Percentiles rank a stretch among this genome's conserved stretches.
phyloP scores from a whole-genome alignment of 2,797 vertebrate species.

The Microhierax caerulescens region DNA sequence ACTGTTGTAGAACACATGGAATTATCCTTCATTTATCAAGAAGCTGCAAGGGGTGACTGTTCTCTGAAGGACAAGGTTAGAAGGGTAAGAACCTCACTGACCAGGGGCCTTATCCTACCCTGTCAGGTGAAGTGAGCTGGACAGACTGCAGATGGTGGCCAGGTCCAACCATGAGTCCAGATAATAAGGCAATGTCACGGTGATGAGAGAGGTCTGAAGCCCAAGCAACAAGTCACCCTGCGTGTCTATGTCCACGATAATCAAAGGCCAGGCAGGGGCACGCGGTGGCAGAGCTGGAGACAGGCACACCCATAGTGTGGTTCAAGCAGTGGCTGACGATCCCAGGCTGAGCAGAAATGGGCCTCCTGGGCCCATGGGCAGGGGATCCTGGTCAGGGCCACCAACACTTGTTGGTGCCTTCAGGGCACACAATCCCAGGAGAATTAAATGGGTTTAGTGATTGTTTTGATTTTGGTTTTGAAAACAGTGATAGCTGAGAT shows the following conservation, averaged over 20 bases:
- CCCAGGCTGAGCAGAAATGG: neutral
- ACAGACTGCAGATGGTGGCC: neutral
- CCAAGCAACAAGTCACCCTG: neutral
- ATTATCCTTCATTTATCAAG: neutral
- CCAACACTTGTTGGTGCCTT: neutral
- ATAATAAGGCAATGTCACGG: neutral
- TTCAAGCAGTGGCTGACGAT: neutral
- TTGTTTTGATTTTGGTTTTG: neutral
- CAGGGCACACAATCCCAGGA: neutral
- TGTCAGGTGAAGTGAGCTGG: neutral
- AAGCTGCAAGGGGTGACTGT: neutral
- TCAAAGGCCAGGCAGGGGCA: accelerated
- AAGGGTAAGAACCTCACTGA: neutral
- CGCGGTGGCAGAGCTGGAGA: neutral
- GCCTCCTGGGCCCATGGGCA: neutral
- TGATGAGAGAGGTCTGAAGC: neutral
- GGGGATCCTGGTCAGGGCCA: neutral
- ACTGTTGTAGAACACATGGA: neutral
- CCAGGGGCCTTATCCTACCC: neutral
- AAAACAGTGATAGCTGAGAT: neutral
- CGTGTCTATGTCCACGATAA: accelerated
- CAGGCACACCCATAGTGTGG: neutral
- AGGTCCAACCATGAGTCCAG: neutral
- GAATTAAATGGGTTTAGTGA: neutral
- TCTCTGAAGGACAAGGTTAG: neutral